Conservation (phyloP, 2,888 invertebrate genomes). For the Cantharis rustica region DNA sequence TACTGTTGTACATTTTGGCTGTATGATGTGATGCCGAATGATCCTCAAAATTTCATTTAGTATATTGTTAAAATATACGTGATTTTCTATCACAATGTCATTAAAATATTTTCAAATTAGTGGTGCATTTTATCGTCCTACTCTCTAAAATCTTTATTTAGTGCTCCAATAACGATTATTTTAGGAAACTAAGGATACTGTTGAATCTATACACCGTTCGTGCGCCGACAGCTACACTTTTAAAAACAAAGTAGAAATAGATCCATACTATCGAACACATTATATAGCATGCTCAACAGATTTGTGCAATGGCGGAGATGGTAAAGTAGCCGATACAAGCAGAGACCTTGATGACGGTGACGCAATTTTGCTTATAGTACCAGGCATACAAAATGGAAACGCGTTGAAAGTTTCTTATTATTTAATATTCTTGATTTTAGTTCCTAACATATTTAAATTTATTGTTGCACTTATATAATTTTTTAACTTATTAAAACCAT, state of each 20-base stretch:
- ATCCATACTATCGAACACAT: conserved; percentile 62
- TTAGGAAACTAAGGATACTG: conserved; percentile 65
- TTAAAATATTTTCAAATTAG: too few species aligned
- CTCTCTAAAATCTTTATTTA: too few species aligned
- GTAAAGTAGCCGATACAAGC: conserved; percentile 38
- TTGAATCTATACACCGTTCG: conserved; percentile 65
- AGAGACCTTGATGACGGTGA: conserved; percentile 44
- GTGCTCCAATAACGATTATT: too few species aligned
- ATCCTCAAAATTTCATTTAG: too few species aligned
- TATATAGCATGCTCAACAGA: conserved; percentile 66
- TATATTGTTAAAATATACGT: too few species aligned
- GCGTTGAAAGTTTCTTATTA: background rate
- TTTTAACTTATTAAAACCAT: too few species aligned
- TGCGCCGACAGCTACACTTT: conserved; percentile 65
- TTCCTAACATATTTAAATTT: background rate
- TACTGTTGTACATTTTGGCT: too few species aligned
- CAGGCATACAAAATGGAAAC: conserved; percentile 23
- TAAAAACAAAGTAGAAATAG: conserved; percentile 63
- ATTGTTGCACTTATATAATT: background rate
- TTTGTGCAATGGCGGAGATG: conserved; percentile 65
- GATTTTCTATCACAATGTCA: too few species aligned
- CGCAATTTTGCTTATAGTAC: conserved; percentile 27
- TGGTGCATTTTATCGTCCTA: too few species aligned
- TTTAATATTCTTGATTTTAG: background rate
- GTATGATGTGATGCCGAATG: too few species aligned